Base-by-base conservation (phyloP, 2,113 vertebrate genomes). In the Trematocara zebra region DNA sequence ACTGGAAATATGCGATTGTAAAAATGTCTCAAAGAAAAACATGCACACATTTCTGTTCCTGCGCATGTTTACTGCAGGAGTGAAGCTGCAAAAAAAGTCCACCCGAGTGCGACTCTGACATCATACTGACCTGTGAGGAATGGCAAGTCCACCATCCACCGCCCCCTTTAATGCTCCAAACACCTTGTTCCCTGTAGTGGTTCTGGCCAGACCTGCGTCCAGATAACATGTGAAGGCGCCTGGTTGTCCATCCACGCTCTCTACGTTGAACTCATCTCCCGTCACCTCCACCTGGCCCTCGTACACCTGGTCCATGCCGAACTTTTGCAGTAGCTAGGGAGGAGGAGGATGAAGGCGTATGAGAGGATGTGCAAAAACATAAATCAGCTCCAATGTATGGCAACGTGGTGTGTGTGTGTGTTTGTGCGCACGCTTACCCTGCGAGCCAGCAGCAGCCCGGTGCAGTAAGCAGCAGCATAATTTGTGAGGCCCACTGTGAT, bases 111-210 rank as follows among this genome's bases (percentile, higher is more conserved):
- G 2, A 8, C 4, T 14, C 11, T 44, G 11, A 11, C 10, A 3
- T 57, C 6, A 14, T 3, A 78, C 93, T n/a, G 28, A 99, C 98
- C 99, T 99, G 80, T 99, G 98, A 90, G 99, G 99, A 85, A 99
- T 99, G 74, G 99, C 97, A 57, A 99, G 95, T 31, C 99, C 99
- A 82, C 99, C 99, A 23, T 99, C 99, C 12, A 99, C 98, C 1
- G 98, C 98, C 74, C 99, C 99, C 92, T 99, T 99, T 69, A 99
- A 95, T n/a, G 97, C 98, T 64, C 98, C 99, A 17, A 99, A 99
- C 87, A 99, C 98, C 96, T 99, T 99, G 97, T 99, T 99, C 86
- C 99, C 99, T 81, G 99, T 99, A 42, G 98, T 98, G 92, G 99
- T 99, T 93, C 99, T 97, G 93, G 98, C 97, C 80, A 99, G 97